A percentile compares a stretch with the other conserved stretches of the same genome.
These are phyloP conservation scores for Riptortus pedestris DNA, from an alignment of 1,140 invertebrate species.

Conservation along the genomic window DNA sequence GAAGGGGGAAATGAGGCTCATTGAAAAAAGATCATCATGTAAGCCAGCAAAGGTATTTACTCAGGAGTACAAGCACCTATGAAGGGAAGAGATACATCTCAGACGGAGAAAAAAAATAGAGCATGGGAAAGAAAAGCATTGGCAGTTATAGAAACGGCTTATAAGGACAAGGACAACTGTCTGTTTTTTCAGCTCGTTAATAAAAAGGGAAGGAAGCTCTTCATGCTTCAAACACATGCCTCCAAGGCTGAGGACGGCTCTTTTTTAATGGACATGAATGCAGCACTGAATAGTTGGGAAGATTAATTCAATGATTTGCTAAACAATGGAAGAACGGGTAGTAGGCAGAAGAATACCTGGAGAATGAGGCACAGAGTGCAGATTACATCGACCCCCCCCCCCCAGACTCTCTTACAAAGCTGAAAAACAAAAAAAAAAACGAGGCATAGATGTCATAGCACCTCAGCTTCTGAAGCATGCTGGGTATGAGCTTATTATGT, in stretches of 20 bases:
- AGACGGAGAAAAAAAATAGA: constrained; percentile 1
- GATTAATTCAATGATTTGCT: neutral
- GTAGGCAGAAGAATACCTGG: neutral
- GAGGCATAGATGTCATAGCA: neutral
- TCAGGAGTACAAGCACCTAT: neutral
- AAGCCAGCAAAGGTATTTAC: neutral
- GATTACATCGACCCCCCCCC: neutral
- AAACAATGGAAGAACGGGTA: neutral
- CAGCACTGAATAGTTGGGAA: constrained; percentile 5
- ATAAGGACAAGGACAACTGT: neutral
- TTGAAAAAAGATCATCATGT: neutral
- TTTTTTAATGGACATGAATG: constrained; percentile 10
- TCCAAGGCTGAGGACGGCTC: neutral
- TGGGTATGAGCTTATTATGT: neutral
- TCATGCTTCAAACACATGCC: constrained; percentile 30
- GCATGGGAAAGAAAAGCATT: neutral
- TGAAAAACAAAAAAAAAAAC: neutral
- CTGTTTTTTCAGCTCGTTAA: neutral
- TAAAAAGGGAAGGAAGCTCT: neutral
- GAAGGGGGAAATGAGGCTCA: neutral
- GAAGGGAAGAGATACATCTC: neutral
- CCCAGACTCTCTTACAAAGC: neutral
- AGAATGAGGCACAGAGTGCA: neutral
- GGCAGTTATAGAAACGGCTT: neutral
- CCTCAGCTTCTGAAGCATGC: neutral